A percentile compares a stretch with the other conserved stretches of the same genome.
These are phyloP conservation scores for Papilio protenor DNA, from an alignment of 2,888 invertebrate species.

Conservation along the genomic window DNA sequence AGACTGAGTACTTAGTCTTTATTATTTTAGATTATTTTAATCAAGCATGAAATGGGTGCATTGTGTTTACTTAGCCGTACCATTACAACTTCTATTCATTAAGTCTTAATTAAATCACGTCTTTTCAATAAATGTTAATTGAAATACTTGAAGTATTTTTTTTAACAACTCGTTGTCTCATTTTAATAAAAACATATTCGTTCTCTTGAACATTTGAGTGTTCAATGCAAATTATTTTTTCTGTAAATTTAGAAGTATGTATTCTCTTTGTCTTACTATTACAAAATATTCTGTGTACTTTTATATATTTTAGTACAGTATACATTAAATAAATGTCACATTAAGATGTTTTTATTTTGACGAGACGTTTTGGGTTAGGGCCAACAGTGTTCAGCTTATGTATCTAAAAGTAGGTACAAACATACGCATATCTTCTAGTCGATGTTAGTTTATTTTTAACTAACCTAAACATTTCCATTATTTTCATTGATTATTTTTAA, in stretches of 20 bases:
- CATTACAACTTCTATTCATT: not conserved
- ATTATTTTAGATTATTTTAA: conserved; percentile 1
- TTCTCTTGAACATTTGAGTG: not conserved
- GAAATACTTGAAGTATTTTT: not conserved
- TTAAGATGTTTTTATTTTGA: conserved; percentile 33
- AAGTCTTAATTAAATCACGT: not conserved
- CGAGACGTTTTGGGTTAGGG: conserved; percentile 32
- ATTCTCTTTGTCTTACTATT: not conserved
- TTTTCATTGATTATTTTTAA: not conserved
- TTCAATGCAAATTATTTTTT: not conserved
- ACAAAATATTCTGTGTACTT: not conserved
- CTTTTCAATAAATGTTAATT: not conserved
- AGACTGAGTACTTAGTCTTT: not conserved
- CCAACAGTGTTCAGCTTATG: conserved; percentile 23
- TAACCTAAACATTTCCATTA: conserved; percentile 10
- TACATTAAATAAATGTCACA: conserved; percentile 32
- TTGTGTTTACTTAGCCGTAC: not conserved
- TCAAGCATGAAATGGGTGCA: not conserved
- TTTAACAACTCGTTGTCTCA: not conserved
- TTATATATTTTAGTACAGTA: not conserved
- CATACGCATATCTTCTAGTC: conserved; percentile 4
- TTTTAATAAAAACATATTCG: not conserved
- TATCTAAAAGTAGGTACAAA: conserved; percentile 31
- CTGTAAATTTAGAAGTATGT: not conserved
- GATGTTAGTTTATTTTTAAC: conserved; percentile 3